Base-by-base conservation (phyloP, 2,888 invertebrate genomes). In the Ommatoiulus sabulosus region DNA sequence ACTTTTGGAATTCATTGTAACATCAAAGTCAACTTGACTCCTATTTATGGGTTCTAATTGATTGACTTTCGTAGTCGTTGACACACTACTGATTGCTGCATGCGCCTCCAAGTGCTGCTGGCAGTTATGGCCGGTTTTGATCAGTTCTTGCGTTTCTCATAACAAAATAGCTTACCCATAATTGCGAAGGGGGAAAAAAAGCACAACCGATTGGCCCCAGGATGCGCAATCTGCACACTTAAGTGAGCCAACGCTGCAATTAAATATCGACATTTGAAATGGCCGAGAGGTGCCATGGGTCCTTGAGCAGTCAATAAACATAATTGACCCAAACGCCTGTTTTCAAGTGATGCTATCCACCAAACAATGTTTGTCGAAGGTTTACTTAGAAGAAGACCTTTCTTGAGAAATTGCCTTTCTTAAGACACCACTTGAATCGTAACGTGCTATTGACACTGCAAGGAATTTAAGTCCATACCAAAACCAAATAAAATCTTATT, bases 291-390 rank as follows among this genome's bases (percentile, higher is more conserved):
- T 80, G 35, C 35, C 35, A 12, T 80, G 80, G 80, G 80, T 80
- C 80, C 80, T 80, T 80, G 35, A 35, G 35, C 80, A 80, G 35
- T 80, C 80, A 80, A 80, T 80, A 80, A 80, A 80, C 35, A 80
- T 12, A 35, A 80, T 80, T 80, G 80, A 80, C 35, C 80, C 15
- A 72, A 24, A 35, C 12, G 80, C 72, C 10, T 72, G 24, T n/a
- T 72, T 80, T 80, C 80, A 80, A 80, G 15, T 80, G 80, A 2
- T 43, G 35, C 80, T 35, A 80, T 80, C 80, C 15, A 15, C 35
- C 80, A 80, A 80, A 57, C 57, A 57, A 80, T 80, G 5, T 80
- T 35, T 35, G 12, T 80, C 80, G 80, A 35, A 35, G 80, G 15
- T 52, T 35, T 35, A 35, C 35, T 35, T 35, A 35, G 35, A 35